Base-by-base conservation (phyloP, 64 coral and sea anemone species). In the Stichodactyla helianthus region DNA sequence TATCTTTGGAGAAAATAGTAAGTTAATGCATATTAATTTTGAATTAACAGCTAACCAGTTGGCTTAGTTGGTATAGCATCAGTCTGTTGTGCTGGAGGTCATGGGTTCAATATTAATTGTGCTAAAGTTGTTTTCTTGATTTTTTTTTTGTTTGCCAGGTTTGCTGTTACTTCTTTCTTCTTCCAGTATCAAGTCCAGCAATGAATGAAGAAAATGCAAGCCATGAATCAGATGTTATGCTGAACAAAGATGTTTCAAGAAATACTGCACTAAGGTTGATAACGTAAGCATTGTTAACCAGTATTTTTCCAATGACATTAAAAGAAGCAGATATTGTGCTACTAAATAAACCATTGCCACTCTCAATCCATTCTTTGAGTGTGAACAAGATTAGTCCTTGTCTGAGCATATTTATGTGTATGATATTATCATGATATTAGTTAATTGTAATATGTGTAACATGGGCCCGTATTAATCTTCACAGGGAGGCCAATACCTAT, bases 1-100 rank as follows among this genome's bases (percentile, higher is more conserved):
- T 93, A 52, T 91, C 63, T 14, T 71, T 99, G 25, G 86, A 92
- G 26, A 99, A 99, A 83, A 99, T 99, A 82, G 97, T 99, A 93
- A 92, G 97, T 82, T 51, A 50, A 71, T 77, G 10, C 2, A 20
- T 19, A 65, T 65, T 6, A 65, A 65, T 20, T 65, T 6, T 65
- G 62, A 57, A 53, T 59, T 2, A 51, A 22, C 28, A 10, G 10
- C 56, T 59, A 59, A 59, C 56, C 56, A 44, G 35, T 44, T 44
- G 35, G 35, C 35, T 44, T 44, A 44, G 35, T 44, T 44, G 35
- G 35, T 44, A 44, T 1, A 44, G 35, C 35, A 44, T 44, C 35
- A 44, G 35, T 44, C 35, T 44, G 35, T 44, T 44, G 35, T 44
- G 35, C 4, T 1, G 56, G 56, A 59, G 56, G 56, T 16, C 56